Base-by-base conservation (phyloP, 2,113 vertebrate species). In the Siniperca chuatsi region DNA sequence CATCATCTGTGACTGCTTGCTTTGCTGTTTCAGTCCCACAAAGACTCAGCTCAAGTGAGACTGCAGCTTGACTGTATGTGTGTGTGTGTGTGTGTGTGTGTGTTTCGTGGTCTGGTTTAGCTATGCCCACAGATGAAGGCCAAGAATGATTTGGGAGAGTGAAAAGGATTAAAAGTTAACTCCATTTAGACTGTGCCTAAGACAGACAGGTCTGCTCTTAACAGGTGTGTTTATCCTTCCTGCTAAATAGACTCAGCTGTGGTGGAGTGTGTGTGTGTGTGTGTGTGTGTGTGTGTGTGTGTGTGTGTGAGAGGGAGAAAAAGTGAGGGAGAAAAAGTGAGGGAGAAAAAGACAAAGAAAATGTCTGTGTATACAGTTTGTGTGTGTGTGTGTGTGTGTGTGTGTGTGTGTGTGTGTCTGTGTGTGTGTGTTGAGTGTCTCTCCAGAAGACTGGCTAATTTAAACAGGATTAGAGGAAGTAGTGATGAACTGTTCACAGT, bases 381-480 rank as follows among this genome's bases (percentile, higher is more conserved):
- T 18, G 13, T 18, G 64, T 42, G 66, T 42, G 44, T 50, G 61
- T 66, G 37, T 67, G 44, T 50, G 61, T 66, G 37, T 67, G 44
- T 50, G 61, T 66, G 37, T 67, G 44, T 50, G 61, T 66, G 37
- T 67, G 44, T 50, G 61, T 66, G 37, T 67, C n/a, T n/a, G n/a
- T n/a, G 72, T 29, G 68, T 64, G 44, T 50, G 61, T 66, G 37
- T 67, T 70, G 66, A 68, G 70, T 37, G 71, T 79, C 78, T 82
- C 65, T 66, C 40, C 62, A 83, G 54, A 73, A 86, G 71, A 82
- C 62, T 44, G 54, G 75, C 75, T 89, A 79, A 89, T 87, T 86
- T 89, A 92, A 92, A 90, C 79, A 65, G 40, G 87, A 93, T 93
- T 86, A 90, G 78, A 90, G 65, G 75, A 87, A 85, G 79, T 23